These are phyloP conservation scores for Diprion similis DNA, from an alignment of 1,140 invertebrate genomes.

Conservation along the genomic window DNA sequence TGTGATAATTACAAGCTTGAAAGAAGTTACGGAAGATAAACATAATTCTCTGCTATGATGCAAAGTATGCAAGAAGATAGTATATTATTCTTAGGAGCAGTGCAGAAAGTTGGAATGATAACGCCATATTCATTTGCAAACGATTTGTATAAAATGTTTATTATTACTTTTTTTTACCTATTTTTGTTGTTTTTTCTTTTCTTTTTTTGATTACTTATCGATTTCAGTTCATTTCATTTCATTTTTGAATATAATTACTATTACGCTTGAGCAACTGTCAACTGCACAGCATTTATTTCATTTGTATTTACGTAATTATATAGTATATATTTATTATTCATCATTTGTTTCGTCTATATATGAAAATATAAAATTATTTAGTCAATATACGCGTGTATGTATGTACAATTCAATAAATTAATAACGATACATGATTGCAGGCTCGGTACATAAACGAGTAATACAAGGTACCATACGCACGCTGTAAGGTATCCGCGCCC, in stretches of 20 bases:
- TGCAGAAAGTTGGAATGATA: conserved; percentile 47
- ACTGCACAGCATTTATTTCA: conserved; percentile 36
- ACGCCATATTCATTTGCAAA: conserved; percentile 52
- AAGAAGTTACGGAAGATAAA: conserved; percentile 21
- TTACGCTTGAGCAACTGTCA: conserved; percentile 37
- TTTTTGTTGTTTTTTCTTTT: not conserved
- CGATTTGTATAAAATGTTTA: conserved; percentile 61
- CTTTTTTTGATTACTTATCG: not conserved
- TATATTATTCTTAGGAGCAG: conserved; percentile 24
- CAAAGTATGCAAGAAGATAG: not conserved
- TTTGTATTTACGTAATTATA: not conserved
- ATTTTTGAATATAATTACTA: not conserved
- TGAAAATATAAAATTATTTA: not conserved
- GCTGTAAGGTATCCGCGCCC: conserved; percentile 32
- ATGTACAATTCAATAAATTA: conserved; percentile 60
- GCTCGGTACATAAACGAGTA: no score
- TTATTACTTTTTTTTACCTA: conserved; percentile 42
- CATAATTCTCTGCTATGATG: conserved; percentile 19
- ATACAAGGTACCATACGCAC: conserved; percentile 35
- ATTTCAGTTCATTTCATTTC: not conserved
- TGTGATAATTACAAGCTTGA: no score
- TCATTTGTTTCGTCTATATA: not conserved
- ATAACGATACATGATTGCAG: conserved; percentile 34
- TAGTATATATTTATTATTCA: not conserved
- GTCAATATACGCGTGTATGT: conserved; percentile 31